Conservation (phyloP, 2,797 vertebrate species). For the Smutsia temminckii region DNA sequence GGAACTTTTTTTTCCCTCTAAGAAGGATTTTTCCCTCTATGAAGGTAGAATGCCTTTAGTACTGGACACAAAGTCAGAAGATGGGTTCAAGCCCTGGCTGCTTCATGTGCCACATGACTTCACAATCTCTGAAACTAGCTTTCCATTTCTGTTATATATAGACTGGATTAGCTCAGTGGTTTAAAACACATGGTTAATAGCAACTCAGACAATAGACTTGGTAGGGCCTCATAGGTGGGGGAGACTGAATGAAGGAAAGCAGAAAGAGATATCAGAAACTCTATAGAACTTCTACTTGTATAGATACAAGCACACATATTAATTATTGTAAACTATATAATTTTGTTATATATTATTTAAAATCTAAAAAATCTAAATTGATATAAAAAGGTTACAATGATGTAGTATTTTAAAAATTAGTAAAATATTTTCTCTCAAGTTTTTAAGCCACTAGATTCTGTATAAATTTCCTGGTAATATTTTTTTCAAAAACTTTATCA, state of each 20-base stretch:
- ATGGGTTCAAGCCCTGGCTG: not conserved
- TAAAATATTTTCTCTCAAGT: not conserved
- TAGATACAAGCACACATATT: not conserved
- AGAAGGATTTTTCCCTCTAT: not conserved
- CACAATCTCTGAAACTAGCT: not conserved
- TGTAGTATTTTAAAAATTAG: slow-evolving; percentile 1
- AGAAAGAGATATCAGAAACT: not conserved
- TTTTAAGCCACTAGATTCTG: not conserved
- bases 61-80: not conserved
- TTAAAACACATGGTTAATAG: not conserved
- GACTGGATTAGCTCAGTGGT: not conserved
- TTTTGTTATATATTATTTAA: too few species aligned
- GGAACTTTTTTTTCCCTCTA: not conserved
- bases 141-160: not conserved
- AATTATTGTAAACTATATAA: too few species aligned
- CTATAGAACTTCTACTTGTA: not conserved
- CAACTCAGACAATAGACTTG: not conserved
- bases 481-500: not conserved
- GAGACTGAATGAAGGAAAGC: not conserved
- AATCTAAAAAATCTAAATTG: not conserved
- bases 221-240: not conserved
- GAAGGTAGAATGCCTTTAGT: not conserved
- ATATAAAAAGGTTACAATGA: not conserved
- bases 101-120: not conserved
- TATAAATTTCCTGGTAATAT: not conserved